These are phyloP conservation scores for Deilephila porcellus DNA, from an alignment of 2,888 invertebrate genomes.

Conservation along the genomic window DNA sequence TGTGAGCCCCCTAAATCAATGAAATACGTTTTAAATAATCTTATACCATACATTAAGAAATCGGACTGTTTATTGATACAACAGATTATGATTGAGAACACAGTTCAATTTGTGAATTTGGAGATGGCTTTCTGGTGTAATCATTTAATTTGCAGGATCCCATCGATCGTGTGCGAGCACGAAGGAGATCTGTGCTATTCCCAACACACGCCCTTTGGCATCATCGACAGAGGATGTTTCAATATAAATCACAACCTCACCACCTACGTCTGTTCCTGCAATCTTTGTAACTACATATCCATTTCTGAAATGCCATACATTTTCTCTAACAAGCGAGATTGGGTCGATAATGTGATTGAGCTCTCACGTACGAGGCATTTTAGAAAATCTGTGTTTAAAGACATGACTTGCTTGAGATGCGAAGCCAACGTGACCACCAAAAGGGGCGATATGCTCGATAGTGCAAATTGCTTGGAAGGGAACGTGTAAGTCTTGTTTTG, in stretches of 20 bases:
- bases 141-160: constrained; percentile 57
- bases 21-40: too few species aligned
- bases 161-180: constrained; percentile 56
- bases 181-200: constrained; percentile 69
- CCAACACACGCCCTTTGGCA: constrained; percentile 72
- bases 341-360: constrained; percentile 70
- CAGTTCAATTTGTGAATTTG: constrained; percentile 13
- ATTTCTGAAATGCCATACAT: constrained; percentile 69
- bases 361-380: constrained; percentile 63
- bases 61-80: not conserved
- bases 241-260: constrained; percentile 63
- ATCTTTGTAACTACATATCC: constrained; percentile 72
- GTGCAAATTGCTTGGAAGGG: constrained; percentile 66
- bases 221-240: constrained; percentile 71
- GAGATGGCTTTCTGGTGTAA: constrained; percentile 41
- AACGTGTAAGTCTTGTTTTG: constrained; percentile 60
- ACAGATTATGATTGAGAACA: not conserved
- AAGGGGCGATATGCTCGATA: constrained; percentile 50
- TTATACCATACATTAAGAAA: too few species aligned
- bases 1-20: too few species aligned
- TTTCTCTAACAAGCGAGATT: constrained; percentile 62
- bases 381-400: constrained; percentile 63
- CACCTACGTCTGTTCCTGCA: constrained; percentile 71
- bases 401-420: constrained; percentile 71
- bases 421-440: constrained; percentile 61